Evolutionary conservation across 2,888 invertebrate genomes (phyloP).

Genomic region (Cantharis nigra): DNA sequence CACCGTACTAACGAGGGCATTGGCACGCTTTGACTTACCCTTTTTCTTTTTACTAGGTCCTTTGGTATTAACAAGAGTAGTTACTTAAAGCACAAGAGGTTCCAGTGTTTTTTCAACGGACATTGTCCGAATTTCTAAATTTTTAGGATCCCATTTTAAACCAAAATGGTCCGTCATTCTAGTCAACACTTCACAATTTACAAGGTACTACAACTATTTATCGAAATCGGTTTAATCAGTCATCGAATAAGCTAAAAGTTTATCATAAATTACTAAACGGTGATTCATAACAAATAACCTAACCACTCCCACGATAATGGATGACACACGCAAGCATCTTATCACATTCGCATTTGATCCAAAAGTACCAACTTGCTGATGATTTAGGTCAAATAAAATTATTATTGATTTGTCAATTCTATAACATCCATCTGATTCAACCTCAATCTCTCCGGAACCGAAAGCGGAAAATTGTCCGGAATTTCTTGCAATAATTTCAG

Average conservation of each 20-base stretch:
- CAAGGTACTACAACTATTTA: background rate
- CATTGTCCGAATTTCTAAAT: conserved; percentile 95
- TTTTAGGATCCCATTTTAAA: conserved; percentile 94
- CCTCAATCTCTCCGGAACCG: too few relatives aligned
- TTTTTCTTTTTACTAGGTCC: conserved; percentile 93
- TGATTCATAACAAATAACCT: conserved; percentile 17
- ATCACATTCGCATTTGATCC: background rate
- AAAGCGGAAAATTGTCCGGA: too few relatives aligned
- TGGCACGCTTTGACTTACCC: conserved; percentile 95
- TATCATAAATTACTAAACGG: background rate
- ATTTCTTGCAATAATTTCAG: too few relatives aligned
- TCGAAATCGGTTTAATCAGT: background rate
- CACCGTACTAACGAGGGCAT: conserved; percentile 93
- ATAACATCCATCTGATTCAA: too few relatives aligned
- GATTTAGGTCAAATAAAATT: background rate
- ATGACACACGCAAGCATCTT: background rate
- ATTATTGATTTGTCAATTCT: background rate
- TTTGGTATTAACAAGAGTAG: conserved; percentile 95
- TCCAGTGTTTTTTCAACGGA: conserved; percentile 96
- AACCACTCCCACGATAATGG: conserved; percentile 16
- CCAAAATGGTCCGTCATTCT: conserved; percentile 67
- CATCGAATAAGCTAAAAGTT: background rate
- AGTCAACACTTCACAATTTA: background rate
- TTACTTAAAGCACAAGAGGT: conserved; percentile 95
- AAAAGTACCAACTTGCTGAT: background rate